These are phyloP conservation scores for Xestoiulus laeticollis DNA, from an alignment of 2,888 invertebrate species.

Conservation along the genomic window DNA sequence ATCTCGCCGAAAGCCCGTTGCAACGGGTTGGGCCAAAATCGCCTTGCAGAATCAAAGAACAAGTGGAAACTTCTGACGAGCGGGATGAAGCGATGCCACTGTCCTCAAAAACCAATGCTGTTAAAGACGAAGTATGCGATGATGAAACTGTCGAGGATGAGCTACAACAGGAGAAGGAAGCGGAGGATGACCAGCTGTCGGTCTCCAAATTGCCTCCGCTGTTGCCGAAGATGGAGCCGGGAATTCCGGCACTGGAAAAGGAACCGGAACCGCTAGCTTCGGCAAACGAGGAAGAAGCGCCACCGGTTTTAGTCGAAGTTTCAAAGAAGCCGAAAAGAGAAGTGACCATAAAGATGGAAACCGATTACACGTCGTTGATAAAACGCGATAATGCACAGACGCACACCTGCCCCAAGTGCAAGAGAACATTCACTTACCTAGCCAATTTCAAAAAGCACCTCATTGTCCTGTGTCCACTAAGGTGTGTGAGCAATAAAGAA, in stretches of 20 bases:
- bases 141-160: not conserved
- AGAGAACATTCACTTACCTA: conserved; percentile 56
- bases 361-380: not conserved
- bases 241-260: not conserved
- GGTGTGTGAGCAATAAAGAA: conserved; percentile 24
- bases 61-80: not conserved
- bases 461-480: conserved; percentile 56
- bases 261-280: not conserved
- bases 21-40: not conserved
- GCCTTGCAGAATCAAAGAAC: not conserved
- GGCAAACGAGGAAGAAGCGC: not conserved
- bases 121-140: not conserved
- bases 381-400: not conserved
- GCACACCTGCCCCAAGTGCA: conserved; percentile 55
- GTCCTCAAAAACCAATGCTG: not conserved
- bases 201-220: not conserved
- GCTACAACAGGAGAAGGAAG: not conserved
- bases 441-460: conserved; percentile 58
- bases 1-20: not conserved
- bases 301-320: not conserved
- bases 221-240: not conserved
- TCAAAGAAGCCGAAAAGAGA: conserved; percentile 40
- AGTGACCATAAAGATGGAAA: not conserved
- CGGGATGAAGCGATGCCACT: not conserved
- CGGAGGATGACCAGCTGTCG: not conserved